Base-by-base conservation (phyloP, 2,888 invertebrate genomes). In the Andrena marginata region DNA sequence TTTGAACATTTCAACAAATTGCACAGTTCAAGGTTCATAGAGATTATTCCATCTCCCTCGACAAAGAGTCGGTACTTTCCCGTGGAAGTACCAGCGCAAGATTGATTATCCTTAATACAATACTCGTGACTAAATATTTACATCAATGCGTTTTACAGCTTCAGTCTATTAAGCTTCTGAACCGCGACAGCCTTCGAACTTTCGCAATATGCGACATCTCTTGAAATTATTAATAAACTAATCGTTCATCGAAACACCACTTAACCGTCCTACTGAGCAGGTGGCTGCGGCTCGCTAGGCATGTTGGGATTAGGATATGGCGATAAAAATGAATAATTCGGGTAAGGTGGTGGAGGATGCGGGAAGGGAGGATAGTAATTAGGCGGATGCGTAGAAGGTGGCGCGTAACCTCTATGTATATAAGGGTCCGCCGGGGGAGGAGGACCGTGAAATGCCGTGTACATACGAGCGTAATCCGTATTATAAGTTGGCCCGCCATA, bases 341-440 rank as follows among this genome's bases (percentile, higher is more conserved):
- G 95, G 92, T 95, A 96, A 89, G 95, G 95, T 54, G 94, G 93
- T 26, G 93, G 93, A 8, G 95, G 94, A 88, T 94, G 95, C 0
- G 94, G 92, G 62, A 94, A 94, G 0, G 94, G 93, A 3, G 94
- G 92, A 73, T 94, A 94, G 67, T 94, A 94, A 86, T 93, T 93
- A 2, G 94, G 90, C 35, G 94, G 93, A 67, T 93, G 93, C 2
- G 91, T 89, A 64, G 92, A 87, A 6, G 93, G 92, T 29, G 93
- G 93, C 29, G 93, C 93, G 80, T 94, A 94, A 33, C 91, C 92
- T 75, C 94, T 89, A 73, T 93, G 93, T 83, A 93, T 92, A 77
- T 94, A 94, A n/a, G 94, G 93, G 86, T 94, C 94, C 29, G 93
- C 89, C 48, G 93, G 89, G 26, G 94, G 93, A 29, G 93, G 93